Evolutionary conservation across 2,113 vertebrate genomes (phyloP).

Genomic region (Pelecanus crispus): DNA sequence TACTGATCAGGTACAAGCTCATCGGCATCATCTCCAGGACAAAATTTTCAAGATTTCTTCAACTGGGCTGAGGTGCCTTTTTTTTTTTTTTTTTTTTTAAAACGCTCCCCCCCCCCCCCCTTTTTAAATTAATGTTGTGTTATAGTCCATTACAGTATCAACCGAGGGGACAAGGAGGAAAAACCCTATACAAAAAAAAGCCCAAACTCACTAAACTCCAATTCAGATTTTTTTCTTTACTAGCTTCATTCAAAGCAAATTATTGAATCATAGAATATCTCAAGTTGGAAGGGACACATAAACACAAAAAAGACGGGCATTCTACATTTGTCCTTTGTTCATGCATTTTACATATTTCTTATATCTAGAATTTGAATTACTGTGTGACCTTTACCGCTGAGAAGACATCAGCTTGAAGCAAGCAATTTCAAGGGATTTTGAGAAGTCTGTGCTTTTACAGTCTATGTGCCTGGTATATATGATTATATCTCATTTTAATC

Average conservation of each 20-base stretch:
- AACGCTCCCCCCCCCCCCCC: no score
- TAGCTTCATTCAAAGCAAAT: background rate
- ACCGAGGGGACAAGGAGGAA: background rate
- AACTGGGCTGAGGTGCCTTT: background rate
- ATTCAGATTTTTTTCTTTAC: background rate
- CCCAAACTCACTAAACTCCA: background rate
- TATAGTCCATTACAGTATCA: background rate
- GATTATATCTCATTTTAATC: background rate
- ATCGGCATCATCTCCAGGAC: background rate
- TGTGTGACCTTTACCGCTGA: accelerated
- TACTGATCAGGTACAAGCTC: background rate
- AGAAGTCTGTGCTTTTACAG: background rate
- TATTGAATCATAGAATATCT: no score
- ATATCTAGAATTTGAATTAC: background rate
- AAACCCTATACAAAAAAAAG: background rate
- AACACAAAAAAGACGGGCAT: background rate
- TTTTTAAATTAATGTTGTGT: background rate
- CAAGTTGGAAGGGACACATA: background rate
- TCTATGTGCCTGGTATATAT: background rate
- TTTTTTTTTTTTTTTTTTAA: no score
- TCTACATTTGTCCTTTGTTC: background rate
- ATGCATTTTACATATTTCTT: background rate
- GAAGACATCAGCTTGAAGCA: background rate
- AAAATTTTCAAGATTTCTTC: background rate
- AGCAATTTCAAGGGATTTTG: background rate